Evolutionary conservation across 2,888 invertebrate species (phyloP).

Genomic region (Andrena hattorfiana): DNA sequence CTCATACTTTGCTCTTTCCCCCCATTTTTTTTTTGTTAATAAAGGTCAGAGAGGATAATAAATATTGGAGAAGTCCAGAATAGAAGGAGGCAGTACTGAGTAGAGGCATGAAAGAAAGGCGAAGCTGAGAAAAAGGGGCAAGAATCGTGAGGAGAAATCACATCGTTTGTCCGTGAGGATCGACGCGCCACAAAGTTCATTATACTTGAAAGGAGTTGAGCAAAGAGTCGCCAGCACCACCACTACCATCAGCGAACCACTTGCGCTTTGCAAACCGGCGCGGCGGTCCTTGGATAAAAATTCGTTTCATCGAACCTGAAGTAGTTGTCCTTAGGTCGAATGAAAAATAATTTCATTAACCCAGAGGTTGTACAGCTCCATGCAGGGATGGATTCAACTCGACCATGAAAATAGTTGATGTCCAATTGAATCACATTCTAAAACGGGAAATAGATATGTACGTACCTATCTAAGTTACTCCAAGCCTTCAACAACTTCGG

Average conservation of each 20-base stretch:
- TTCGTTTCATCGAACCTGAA: slow-evolving; percentile 84
- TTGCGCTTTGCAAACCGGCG: slow-evolving; percentile 45
- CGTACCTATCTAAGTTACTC: neutral
- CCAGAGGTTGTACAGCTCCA: slow-evolving; percentile 65
- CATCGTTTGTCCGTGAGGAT: slow-evolving; percentile 63
- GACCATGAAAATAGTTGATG: neutral
- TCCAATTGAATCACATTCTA: neutral
- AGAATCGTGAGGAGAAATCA: slow-evolving; percentile 53
- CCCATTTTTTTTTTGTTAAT: neutral
- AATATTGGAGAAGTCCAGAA: neutral
- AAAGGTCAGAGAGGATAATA: neutral
- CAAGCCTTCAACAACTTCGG: no score
- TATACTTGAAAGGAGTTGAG: slow-evolving; percentile 75
- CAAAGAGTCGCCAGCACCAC: slow-evolving; percentile 66
- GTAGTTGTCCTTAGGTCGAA: slow-evolving; percentile 87
- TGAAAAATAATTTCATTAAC: slow-evolving; percentile 86
- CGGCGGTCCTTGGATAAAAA: slow-evolving; percentile 74
- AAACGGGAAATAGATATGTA: no score
- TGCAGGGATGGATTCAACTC: slow-evolving; percentile 73
- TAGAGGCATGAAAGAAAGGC: neutral
- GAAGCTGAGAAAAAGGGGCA: slow-evolving; percentile 9
- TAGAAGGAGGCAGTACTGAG: neutral
- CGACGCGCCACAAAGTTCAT: slow-evolving; percentile 77
- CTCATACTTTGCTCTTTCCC: no score
- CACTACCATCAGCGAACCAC: slow-evolving; percentile 33